Conservation (phyloP, 2,113 vertebrate species). For the Oryzias celebensis region DNA sequence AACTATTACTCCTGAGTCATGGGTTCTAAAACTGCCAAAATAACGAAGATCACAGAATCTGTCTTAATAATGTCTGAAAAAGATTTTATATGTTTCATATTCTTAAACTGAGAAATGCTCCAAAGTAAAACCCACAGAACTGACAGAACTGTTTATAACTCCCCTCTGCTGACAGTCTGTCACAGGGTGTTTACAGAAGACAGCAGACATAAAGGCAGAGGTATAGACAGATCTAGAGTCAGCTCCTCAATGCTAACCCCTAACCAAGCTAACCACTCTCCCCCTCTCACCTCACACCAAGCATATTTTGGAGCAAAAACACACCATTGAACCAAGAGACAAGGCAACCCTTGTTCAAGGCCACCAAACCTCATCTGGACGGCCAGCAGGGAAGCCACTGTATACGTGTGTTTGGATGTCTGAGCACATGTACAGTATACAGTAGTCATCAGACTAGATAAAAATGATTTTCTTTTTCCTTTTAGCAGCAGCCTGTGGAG, state of each 20-base stretch:
- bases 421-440: constrained; percentile 46
- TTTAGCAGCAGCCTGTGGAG: constrained; percentile 40
- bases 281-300: constrained; percentile 44
- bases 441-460: constrained; percentile 51
- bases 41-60: background rate
- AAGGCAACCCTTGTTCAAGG: constrained; percentile 72
- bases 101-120: constrained; percentile 6
- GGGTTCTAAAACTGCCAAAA: background rate
- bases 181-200: constrained; percentile 24
- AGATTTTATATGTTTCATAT: background rate
- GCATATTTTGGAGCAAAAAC: constrained; percentile 74
- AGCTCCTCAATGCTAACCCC: constrained; percentile 38
- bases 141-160: constrained; percentile 1
- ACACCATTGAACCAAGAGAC: constrained; percentile 69
- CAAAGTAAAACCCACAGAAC: constrained; percentile 3
- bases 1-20: background rate
- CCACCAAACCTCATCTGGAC: constrained; percentile 71
- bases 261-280: constrained; percentile 18
- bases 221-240: constrained; percentile 46
- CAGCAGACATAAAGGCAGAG: constrained; percentile 26
- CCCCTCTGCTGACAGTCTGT: constrained; percentile 6
- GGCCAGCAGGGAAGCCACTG: constrained; percentile 67
- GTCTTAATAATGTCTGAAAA: background rate
- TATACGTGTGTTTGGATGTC: constrained; percentile 22
- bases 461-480: constrained; percentile 62